Conservation (phyloP, 1,140 invertebrate species). For the Formica exsecta region DNA sequence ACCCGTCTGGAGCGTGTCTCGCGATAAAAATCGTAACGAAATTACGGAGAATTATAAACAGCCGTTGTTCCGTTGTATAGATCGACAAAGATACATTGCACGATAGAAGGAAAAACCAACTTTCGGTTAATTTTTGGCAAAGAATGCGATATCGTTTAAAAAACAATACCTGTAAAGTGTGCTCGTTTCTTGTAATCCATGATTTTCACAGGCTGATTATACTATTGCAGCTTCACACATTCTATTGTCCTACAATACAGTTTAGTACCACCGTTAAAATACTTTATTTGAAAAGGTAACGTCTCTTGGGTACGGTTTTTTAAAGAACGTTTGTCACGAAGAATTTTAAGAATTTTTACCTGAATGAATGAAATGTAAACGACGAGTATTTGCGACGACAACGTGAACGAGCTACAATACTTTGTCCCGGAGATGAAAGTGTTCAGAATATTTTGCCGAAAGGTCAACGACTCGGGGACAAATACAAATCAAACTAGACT, state of each 20-base stretch:
- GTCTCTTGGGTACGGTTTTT: neutral
- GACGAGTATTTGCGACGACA: neutral
- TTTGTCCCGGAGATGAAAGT: neutral
- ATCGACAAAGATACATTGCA: constrained; percentile 15
- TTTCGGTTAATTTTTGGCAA: neutral
- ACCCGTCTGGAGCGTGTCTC: constrained; percentile 4
- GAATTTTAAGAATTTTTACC: neutral
- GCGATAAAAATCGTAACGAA: constrained; percentile 63
- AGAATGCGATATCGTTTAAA: too few species aligned
- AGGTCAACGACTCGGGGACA: neutral
- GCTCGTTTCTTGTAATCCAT: neutral
- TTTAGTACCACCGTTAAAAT: neutral
- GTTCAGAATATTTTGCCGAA: constrained; percentile 6
- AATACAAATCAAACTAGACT: neutral
- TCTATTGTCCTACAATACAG: neutral
- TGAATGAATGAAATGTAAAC: too few species aligned
- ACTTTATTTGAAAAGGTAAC: neutral
- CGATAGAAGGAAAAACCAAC: neutral
- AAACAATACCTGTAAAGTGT: neutral
- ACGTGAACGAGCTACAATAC: neutral
- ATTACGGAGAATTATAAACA: constrained; percentile 35
- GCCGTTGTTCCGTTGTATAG: constrained; percentile 27
- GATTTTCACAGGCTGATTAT: neutral
- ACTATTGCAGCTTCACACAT: neutral
- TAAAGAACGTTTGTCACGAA: neutral